Base-by-base conservation (phyloP, 2,888 invertebrate species). In the Nemurella pictetii region DNA sequence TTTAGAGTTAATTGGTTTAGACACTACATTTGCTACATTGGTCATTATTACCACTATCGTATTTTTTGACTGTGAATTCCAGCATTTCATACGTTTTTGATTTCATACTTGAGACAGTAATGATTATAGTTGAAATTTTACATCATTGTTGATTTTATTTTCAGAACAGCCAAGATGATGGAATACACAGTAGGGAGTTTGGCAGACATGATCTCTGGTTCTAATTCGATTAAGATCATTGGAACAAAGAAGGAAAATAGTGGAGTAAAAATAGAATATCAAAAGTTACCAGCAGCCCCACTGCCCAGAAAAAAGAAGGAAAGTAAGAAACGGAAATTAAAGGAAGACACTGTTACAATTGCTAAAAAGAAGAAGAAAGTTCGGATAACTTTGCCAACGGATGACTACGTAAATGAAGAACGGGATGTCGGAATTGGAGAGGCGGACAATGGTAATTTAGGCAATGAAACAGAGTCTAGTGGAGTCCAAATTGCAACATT, bases 151-250 rank as follows among this genome's bases (percentile, higher is more conserved):
- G 2, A 28, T 25, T 28, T 28, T 75, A 2, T 12, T 75, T 75
- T 26, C 75, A 75, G 29, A 7, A 75, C 75, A 26, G 29, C 26
- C 9, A 75, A 2, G 30, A 73, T 84, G 7, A 83, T 85, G 83
- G 86, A 83, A 25, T 92, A 92, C 89, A 90, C 92, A 35, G 89
- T 93, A 73, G 93, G 93, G 85, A 92, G 93, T 88, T 90, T 93
- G 85, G 92, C 93, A 85, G 93, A 93, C 86, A 89, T 93, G 87
- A 91, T 93, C 88, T 91, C 93, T 26, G 93, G 93, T 86, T 89
- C 89, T 9, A 91, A 92, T 0, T 91, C 91, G 0, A 91, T 91
- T 86, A 91, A 91, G 72, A 80, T 85, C 28, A 36, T 55, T 26
- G 15, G 27, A 72, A 30, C 29, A 81, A 27, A 0, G 85, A 25